phyloP scores from a whole-genome alignment of 2,797 vertebrate species.

The Saxicola maurus region DNA sequence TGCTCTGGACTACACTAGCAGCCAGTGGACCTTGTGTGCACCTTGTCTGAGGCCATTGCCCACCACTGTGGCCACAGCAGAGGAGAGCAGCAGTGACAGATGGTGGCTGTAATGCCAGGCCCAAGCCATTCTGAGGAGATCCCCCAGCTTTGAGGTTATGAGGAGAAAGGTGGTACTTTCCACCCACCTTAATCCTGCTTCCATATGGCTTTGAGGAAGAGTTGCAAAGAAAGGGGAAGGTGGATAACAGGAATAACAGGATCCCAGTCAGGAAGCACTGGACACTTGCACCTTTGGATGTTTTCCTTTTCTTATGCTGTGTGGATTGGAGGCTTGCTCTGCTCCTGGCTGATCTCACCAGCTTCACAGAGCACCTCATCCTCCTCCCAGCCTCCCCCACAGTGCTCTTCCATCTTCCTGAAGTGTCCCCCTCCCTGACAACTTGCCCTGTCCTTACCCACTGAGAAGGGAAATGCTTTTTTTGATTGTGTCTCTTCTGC shows the following conservation, averaged over 20 bases:
- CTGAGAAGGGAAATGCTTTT: neutral
- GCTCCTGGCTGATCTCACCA: neutral
- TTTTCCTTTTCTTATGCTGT: neutral
- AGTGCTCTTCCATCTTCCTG: neutral
- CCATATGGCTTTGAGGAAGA: conserved; percentile 33
- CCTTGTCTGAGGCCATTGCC: neutral
- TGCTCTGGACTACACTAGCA: neutral
- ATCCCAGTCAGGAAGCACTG: neutral
- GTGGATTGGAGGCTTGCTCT: neutral
- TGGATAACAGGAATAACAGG: neutral
- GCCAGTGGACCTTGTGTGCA: neutral
- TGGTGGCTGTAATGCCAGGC: conserved; percentile 17
- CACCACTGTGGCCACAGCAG: accelerated
- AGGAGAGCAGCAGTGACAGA: neutral
- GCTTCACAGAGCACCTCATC: neutral
- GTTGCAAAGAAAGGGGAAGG: neutral
- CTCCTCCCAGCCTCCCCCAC: neutral
- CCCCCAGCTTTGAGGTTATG: neutral
- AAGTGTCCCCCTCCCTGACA: neutral
- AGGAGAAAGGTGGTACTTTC: conserved; percentile 44
- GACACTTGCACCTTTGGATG: neutral
- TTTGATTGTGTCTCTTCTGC: neutral
- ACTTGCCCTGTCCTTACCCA: neutral
- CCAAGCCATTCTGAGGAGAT: neutral
- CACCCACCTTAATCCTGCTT: conserved; percentile 35